Conservation (phyloP, 2,888 invertebrate genomes). For the Xanthostigma xanthostigma region DNA sequence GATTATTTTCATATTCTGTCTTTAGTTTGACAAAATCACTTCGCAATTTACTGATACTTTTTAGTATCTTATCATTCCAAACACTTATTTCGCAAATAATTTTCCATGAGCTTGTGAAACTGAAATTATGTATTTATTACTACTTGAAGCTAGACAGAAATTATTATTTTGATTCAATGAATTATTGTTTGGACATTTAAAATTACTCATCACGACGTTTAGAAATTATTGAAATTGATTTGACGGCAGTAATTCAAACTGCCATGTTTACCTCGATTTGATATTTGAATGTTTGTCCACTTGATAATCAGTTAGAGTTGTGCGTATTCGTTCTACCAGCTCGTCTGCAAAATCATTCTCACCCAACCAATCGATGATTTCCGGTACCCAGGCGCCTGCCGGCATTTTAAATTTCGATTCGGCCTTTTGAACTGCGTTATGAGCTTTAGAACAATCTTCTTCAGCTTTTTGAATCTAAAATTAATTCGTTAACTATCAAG, state of each 20-base stretch:
- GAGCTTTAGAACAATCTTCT: constrained; percentile 12
- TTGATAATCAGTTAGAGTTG: constrained; percentile 7
- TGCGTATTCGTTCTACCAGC: constrained; percentile 18
- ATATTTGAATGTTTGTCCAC: not conserved
- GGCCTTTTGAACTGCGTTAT: constrained; percentile 12
- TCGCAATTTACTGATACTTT: constrained; percentile 22
- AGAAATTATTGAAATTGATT: no score
- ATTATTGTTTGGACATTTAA: no score
- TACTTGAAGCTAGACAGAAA: no score
- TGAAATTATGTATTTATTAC: not conserved
- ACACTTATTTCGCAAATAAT: constrained; percentile 16
- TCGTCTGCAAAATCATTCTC: constrained; percentile 19
- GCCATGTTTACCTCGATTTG: no score
- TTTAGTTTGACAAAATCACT: constrained; percentile 17
- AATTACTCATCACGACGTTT: no score
- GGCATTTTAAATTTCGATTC: constrained; percentile 17
- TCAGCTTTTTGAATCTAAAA: constrained; percentile 13
- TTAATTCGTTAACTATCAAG: not conserved
- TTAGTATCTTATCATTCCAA: constrained; percentile 22
- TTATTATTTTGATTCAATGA: no score
- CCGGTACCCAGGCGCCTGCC: constrained; percentile 28
- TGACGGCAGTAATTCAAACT: no score
- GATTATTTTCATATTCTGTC: constrained; percentile 8
- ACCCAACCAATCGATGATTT: constrained; percentile 23
- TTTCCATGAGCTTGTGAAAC: constrained; percentile 11